Base-by-base conservation (phyloP, 1,140 invertebrate genomes). In the Drosophila oshimai region DNA sequence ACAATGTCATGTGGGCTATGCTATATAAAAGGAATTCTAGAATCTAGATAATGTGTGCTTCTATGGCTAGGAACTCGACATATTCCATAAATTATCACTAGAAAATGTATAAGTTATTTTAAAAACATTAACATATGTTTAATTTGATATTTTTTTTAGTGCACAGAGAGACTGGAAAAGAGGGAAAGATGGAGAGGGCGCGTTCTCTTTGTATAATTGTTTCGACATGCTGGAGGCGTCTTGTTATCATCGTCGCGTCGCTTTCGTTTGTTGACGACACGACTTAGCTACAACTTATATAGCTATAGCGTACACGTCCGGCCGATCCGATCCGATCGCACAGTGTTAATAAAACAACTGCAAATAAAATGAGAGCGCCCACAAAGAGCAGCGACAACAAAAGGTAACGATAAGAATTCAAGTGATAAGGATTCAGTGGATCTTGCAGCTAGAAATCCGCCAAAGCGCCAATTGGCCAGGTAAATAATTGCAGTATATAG, bases 141-240 rank as follows among this genome's bases (percentile, higher is more conserved):
- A n/a, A n/a, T n/a, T n/a, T n/a, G n/a, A n/a, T n/a, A n/a, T n/a
- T n/a, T n/a, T 17, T 47, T 7, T 2, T 13, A 34, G 61, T 62
- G 34, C 18, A 13, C 5, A 5, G 6, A 26, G 4, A 37, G 2
- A 6, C 18, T 6, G 12, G 20, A 7, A 24, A 15, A 28, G 31
- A 4, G 6, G 5, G 3, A 13, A 24, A 20, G 4, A 55, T 9
- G 4, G n/a, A 31, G 28, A 47, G 45, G 22, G 13, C 13, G 41
- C 41, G 29, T 44, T 70, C 67, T 58, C 65, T 65, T 49, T 50
- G 61, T 65, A 22, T 65, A 65, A 65, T 65, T 65, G 41, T 50
- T 65, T 50, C 61, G 61, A 64, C 61, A 41, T 41, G 47, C 60
- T 65, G 13, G 18, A 64, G 60, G 39, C 60, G 55, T 39, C 44